These are phyloP conservation scores for Orycteropus afer DNA, from an alignment of 2,113 vertebrate genomes.

Conservation along the genomic window DNA sequence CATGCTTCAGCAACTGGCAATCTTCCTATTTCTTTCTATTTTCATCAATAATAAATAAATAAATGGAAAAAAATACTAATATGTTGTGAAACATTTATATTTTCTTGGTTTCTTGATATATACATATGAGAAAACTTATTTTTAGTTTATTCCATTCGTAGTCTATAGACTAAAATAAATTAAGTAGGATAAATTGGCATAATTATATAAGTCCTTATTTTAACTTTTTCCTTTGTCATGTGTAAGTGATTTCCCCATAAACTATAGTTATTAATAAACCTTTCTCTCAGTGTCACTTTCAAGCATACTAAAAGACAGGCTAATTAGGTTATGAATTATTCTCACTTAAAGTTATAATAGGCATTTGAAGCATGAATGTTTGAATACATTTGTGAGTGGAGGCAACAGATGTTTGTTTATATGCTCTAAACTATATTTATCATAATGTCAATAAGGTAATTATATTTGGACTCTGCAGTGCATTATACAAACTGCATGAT, in stretches of 20 bases:
- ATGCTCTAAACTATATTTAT: slow-evolving; percentile 68
- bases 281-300: slow-evolving; percentile 30
- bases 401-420: slow-evolving; percentile 65
- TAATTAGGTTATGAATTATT: slow-evolving; percentile 67
- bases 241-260: slow-evolving; percentile 3
- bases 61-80: too few relatives aligned
- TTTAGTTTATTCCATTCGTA: not conserved
- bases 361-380: slow-evolving; percentile 64
- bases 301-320: slow-evolving; percentile 42
- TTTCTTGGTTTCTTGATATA: not conserved
- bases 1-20: not conserved
- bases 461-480: slow-evolving; percentile 6
- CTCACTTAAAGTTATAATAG: slow-evolving; percentile 66
- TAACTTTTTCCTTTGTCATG: not conserved
- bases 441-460: slow-evolving; percentile 68
- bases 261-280: not conserved
- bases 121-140: not conserved
- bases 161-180: not conserved
- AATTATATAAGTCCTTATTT: not conserved
- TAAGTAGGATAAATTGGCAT: not conserved
- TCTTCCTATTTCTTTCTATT: not conserved
- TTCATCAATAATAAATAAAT: too few relatives aligned
- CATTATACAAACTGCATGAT: not conserved
- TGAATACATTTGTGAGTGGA: slow-evolving; percentile 63
- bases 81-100: not conserved